Base-by-base conservation (phyloP, 2,888 invertebrate species). In the Heliconius hortense region DNA sequence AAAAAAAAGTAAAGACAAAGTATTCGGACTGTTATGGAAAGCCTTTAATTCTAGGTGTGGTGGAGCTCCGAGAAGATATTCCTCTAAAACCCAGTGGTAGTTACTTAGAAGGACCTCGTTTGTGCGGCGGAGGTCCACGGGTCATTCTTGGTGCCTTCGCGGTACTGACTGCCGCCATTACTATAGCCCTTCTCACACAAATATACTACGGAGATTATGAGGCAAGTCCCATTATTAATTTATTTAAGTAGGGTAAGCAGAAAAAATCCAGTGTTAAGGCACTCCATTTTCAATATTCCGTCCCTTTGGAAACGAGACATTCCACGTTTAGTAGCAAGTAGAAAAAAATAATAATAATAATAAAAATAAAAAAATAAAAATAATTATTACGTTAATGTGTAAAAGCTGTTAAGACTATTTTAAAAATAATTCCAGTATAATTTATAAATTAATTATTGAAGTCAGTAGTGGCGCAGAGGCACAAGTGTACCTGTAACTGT, bases 191-290 rank as follows among this genome's bases (percentile, higher is more conserved):
- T 72, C 92, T 96, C 78, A 90, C 96, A 69, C 96, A 97, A 87
- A 95, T 97, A 81, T 95, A 96, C 88, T 95, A 95, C 84, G 96
- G 96, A 4, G 96, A 96, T 84, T 96, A 95, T 84, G 96, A 97
- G 95, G 97, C 56, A 35, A 56, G 67, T 28, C 43, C 4, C 5
- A 5, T 4, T 10, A 56, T 4, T 56, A 10, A 56, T 26, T 60
- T 13, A 15, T 11, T 26, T 11, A 10, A 11, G 59, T 10, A 59
- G 24, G 24, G 3, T 24, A 21, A 53, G 21, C 53, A 53, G 4
- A 21, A 8, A 53, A 53, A 53, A 21, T 2, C 21, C 7, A 21
- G 21, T 8, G 21, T 53, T 53, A 21, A 53, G 21, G 21, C 53
- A 43, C 39, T 43, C 39, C 39, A 43, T 43, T 13, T 43, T 43